Percentiles rank a stretch among this genome's conserved stretches.
Conservation (phyloP, 37 sponge, comb jelly and placozoan genomes). For the Lycopodina hypogea region DNA sequence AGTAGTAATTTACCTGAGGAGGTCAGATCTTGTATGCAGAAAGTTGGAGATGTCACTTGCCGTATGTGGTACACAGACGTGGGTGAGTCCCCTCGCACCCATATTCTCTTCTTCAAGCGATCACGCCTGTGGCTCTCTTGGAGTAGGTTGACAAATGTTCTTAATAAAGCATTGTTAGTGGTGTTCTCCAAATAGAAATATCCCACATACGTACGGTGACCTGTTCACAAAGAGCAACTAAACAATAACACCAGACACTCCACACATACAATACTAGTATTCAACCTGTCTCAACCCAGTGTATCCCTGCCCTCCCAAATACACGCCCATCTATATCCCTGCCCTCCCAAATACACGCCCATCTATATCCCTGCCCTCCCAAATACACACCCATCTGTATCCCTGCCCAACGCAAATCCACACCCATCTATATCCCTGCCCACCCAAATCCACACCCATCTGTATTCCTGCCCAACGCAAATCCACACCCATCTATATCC, state of each 20-base stretch:
- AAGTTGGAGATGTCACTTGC: too few relatives aligned
- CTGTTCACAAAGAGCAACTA: not conserved
- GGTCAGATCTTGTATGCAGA: too few relatives aligned
- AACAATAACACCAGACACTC: too few relatives aligned
- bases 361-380: not conserved
- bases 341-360: conserved; percentile 26
- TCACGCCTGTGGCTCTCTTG: too few relatives aligned
- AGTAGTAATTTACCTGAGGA: too few relatives aligned
- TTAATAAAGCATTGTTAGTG: conserved; percentile 32
- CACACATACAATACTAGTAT: too few relatives aligned
- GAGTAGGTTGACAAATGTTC: conserved; percentile 24
- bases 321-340: conserved; percentile 34
- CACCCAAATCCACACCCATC: conserved; percentile 38
- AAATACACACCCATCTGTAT: too few relatives aligned
- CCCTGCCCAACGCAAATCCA: conserved; percentile 11
- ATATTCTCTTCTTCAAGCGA: too few relatives aligned
- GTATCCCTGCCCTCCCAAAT: not conserved
- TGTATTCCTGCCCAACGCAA: conserved; percentile 36
- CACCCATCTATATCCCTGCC: conserved; percentile 50
- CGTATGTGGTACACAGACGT: too few relatives aligned
- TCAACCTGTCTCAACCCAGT: too few relatives aligned
- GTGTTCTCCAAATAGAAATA: conserved; percentile 47
- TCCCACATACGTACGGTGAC: conserved; percentile 34
- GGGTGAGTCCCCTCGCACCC: too few relatives aligned
- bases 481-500: not conserved